Evolutionary conservation across 2,797 vertebrate genomes (phyloP), one percentile per base, ranked within the genome.

Genomic region (Labroides dimidiatus): DNA sequence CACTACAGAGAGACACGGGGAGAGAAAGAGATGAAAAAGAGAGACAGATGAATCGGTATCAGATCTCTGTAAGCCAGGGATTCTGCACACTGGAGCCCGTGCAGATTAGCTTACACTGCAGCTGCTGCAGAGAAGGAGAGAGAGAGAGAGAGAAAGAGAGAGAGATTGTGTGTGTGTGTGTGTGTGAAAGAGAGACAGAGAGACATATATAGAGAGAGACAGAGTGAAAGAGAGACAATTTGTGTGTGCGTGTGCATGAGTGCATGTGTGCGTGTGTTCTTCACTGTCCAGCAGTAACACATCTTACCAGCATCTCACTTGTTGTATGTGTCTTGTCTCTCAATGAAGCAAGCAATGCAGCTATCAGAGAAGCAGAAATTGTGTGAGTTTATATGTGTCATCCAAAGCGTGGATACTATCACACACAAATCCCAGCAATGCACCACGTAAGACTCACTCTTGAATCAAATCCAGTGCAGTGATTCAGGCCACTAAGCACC

Each of bases 61-160:
- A 76, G 67, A 82, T 83, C 78, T 79, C 55, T 78, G 78, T 84
- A 82, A 90, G 6, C 71, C 77, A 74, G 64, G 64, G 86, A 85
- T 80, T 72, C 70, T 80, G 71, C 64, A 74, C 69, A 57, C 51
- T 66, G 82, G 49, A 72, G 77, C 67, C 72, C 44, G 15, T 47
- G 63, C 55, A 83, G 81, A 89, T 90, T 85, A 85, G 54, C 33
- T 87, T 63, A 77, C 75, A 78, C 84, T 87, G 88, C 86, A 86
- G 84, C 86, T 75, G 77, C 78, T 76, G 82, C 78, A 80, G 79
- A 16, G 33, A 60, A 50, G 3, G 68, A 30, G 55, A n/a, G 10
- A 33, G 14, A 50, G 48, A 50, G 12, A 49, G 21, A 49, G 12
- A 49, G 47, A 8, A 6, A 23, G 44, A 55, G 52, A 50, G 36